Conservation (phyloP, 2,113 vertebrate species). For the Drymodes brunneopygia region DNA sequence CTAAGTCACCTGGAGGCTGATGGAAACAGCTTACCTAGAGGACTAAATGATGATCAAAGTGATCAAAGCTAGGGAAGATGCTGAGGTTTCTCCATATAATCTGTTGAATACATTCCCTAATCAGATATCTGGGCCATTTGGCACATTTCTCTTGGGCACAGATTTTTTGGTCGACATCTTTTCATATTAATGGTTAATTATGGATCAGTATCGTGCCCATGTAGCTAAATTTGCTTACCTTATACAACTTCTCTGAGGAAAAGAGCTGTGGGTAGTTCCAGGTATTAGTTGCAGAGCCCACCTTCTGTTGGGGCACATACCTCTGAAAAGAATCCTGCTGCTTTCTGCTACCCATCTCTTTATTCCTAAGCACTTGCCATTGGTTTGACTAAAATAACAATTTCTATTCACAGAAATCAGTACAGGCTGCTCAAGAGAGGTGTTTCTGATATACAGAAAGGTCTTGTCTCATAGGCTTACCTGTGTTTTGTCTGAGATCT, state of each 20-base stretch:
- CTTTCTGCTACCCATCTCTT: background rate
- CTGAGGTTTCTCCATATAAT: background rate
- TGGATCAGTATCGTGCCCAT: background rate
- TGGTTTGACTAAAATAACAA: background rate
- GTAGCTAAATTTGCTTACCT: background rate
- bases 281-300: background rate
- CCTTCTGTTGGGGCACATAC: background rate
- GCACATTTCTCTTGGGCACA: background rate
- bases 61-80: rapidly evolving
- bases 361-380: background rate
- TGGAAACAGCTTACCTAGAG: background rate
- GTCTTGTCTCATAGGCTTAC: background rate
- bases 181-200: background rate
- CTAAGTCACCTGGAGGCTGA: background rate
- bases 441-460: background rate
- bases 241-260: background rate
- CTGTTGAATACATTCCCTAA: background rate
- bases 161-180: background rate
- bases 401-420: background rate
- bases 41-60: no score
- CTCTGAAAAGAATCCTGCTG: background rate
- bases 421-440: background rate
- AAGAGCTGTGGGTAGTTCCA: background rate
- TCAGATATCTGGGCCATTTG: background rate
- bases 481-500: background rate